A percentile compares a stretch with the other conserved stretches of the same genome.
phyloP scores from a whole-genome alignment of 2,797 vertebrate genomes.

The Chloroceryle amazona region DNA sequence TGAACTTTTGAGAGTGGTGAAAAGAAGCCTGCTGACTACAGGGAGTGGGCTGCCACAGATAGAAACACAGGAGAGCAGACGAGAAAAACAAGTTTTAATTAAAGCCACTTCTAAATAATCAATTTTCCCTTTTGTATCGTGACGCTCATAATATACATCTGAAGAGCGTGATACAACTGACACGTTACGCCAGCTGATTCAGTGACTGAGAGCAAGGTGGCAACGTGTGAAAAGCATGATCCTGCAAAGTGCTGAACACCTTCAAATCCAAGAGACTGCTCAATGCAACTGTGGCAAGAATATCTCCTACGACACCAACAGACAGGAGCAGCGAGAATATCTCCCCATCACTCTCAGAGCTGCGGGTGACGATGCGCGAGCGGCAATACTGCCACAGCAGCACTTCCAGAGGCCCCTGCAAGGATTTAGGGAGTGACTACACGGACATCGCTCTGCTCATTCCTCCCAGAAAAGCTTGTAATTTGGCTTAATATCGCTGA shows the following conservation, averaged over 20 bases:
- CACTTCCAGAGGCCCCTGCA: background rate
- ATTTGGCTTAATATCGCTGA: background rate
- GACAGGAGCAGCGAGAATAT: background rate
- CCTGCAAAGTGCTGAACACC: slow-evolving; percentile 7
- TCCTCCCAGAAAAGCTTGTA: background rate
- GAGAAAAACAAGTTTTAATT: slow-evolving; percentile 78
- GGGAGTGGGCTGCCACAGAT: slow-evolving; percentile 67
- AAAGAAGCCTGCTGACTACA: slow-evolving; percentile 45
- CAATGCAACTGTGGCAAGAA: background rate
- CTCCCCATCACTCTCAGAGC: background rate
- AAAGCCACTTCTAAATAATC: slow-evolving; percentile 64
- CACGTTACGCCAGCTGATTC: background rate
- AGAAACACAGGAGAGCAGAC: slow-evolving; percentile 53
- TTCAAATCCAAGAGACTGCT: background rate
- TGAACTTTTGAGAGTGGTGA: slow-evolving; percentile 14
- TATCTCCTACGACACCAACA: background rate
- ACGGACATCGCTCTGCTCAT: background rate
- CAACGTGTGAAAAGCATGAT: background rate
- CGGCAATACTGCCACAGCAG: background rate
- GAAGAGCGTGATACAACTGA: background rate
- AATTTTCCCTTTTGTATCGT: slow-evolving; percentile 36
- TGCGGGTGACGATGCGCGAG: background rate
- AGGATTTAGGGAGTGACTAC: background rate
- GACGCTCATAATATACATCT: background rate
- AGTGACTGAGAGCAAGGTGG: background rate